Evolutionary conservation across 2,113 vertebrate genomes (phyloP).

Genomic region (Columba livia): DNA sequence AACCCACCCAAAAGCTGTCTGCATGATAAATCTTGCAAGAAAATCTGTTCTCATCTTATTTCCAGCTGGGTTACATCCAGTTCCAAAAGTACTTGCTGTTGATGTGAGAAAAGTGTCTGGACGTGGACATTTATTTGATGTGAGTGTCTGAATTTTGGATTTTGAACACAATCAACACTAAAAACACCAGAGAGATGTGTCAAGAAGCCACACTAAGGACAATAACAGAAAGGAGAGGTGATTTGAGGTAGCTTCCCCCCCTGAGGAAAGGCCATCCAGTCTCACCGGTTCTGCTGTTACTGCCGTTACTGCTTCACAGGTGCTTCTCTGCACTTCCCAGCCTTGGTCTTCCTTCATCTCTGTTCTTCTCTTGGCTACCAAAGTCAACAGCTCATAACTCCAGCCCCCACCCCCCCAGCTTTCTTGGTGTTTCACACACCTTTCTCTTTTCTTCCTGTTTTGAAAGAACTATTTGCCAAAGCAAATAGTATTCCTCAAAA

Average conservation of each 20-base stretch:
- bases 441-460: neutral
- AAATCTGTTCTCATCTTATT: conserved; percentile 36
- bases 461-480: neutral
- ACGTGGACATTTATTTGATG: neutral
- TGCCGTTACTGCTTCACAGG: neutral
- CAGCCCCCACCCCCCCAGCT: neutral
- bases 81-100: conserved; percentile 15
- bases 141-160: neutral
- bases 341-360: neutral
- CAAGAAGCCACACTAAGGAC: neutral
- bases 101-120: neutral
- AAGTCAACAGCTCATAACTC: neutral
- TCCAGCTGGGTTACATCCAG: conserved; percentile 28
- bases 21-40: conserved; percentile 30
- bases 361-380: neutral
- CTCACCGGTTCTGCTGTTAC: neutral
- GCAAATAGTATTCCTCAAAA: neutral
- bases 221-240: neutral
- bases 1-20: neutral
- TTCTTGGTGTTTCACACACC: neutral
- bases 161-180: neutral
- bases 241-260: neutral
- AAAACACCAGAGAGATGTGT: neutral
- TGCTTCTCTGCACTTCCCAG: neutral
- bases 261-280: neutral